Base-by-base conservation (phyloP, 2,888 invertebrate genomes). In the Acrobasis repandana region DNA sequence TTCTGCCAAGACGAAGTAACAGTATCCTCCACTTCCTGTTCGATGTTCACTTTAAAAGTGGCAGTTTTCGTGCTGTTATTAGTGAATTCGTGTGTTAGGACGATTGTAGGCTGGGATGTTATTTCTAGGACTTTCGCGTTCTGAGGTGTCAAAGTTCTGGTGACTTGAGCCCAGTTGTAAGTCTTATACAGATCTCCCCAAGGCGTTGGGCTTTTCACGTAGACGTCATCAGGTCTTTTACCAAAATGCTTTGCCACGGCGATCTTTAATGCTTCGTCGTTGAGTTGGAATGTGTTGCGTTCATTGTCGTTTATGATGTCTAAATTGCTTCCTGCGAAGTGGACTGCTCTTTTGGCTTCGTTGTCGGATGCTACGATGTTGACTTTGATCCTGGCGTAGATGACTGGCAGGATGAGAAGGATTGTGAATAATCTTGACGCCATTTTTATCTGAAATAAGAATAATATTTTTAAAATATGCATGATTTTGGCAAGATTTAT, bases 101-200 rank as follows among this genome's bases (percentile, higher is more conserved):
- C 61, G 9, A 74, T 62, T 9, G 60, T 34, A 1, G 75, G 73
- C 43, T 75, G 61, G 0, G 69, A 61, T 0, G 61, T 64, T 8
- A 74, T 61, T 0, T 65, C 52, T 1, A 66, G 60, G 6, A 79
- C 61, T n/a, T 38, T 56, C 0, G 72, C 74, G 47, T 65, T 63
- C 2, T 65, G 66, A 0, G 84, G 82, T 6, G 57, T 60, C 0
- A 85, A 34, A 1, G 70, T 70, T 50, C 77, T 79, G 1, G 62
- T 64, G 4, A 83, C 80, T 47, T 77, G 77, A 2, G 68, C 52
- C 83, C 82, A 85, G 18, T 67, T 64, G 60, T 77, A 74, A 0
- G 67, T 69, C 16, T 62, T 58, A 68, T 78, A 83, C 0, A 85
- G 62, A 58, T 85, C 85, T 0, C 78, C 79, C 79, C 79, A 85